Base-by-base conservation (phyloP, 2,888 invertebrate species). In the Eupithecia pulchellata region DNA sequence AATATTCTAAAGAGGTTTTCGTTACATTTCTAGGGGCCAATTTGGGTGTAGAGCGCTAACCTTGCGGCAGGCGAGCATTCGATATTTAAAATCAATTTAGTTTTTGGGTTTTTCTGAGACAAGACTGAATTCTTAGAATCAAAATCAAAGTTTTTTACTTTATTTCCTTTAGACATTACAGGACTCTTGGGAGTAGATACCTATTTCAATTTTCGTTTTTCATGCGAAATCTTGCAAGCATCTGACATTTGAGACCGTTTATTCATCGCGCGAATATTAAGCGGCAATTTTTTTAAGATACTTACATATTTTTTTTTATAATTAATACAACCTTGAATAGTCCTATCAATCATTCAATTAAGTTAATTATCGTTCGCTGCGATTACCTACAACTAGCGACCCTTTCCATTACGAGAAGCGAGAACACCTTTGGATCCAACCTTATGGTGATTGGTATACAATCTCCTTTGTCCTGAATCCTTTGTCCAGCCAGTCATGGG, bases 401-500 rank as follows among this genome's bases (percentile, higher is more conserved):
- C 25, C 52, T 52, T 47, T 52, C 52, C 25, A 52, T 52, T 52
- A 25, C 17, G 27, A 34, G 13, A 52, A 55, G 13, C 17, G 27
- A 34, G 13, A 52, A 55, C 42, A 4, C 32, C 39, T 27, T 29
- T 8, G 9, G 11, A 55, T 42, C 60, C 29, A 55, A 63, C 63
- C 68, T 52, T 57, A 68, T 68, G 63, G 68, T 57, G 63, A 63
- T 68, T 68, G 63, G 63, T 62, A 55, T 20, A 39, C 55, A 67
- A 36, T 34, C 67, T 60, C 66, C 60, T 62, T 67, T 67, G 67
- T 57, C 62, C 39, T 39, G 63, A n/a, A 20, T 32, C 67, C 68
- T 68, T 68, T 68, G 63, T 68, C 29, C 20, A 63, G 52, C n/a
- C 8, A n/a, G 6, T 20, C 20, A 20, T 0, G 9, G 42, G n/a